Evolutionary conservation across 2,888 invertebrate species (phyloP), one percentile per base, ranked within the genome.

Genomic region (Melanophora roralis): DNA sequence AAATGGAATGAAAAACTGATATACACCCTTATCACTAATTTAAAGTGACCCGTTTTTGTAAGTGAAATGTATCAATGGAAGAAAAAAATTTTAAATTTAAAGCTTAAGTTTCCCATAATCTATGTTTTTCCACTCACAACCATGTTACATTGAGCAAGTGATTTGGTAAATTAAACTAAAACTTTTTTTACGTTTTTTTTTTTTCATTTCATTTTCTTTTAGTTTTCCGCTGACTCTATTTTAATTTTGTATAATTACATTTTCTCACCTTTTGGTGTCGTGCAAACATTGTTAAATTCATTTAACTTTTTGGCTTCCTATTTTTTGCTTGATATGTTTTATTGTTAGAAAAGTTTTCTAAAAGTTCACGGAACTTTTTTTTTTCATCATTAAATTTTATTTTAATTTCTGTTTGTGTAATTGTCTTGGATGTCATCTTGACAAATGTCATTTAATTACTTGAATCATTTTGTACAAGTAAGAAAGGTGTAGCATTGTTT

Each of bases 361-460:
- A 59, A 2, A 51, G 12, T 53, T 64, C 11, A 49, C 49, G 34
- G 12, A 43, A 57, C 23, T 27, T 47, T 64, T 65, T 51, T 6
- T 3, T 38, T 34, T 32, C 38, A 12, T 7, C 4, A 4, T 7
- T 6, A 7, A 21, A 11, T 59, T 23, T 23, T n/a, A 49, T 6
- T 49, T 16, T 21, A 21, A 12, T 53, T 53, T 60, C 43, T 51
- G 21, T 72, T 53, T 53, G 53, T 53, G 53, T 62, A 38, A 45
- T 55, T 45, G 47, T 27, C 55, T 57, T 71, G 40, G 36, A 59
- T 65, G 62, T n/a, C 67, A 68, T 32, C 55, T 62, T 73, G 78
- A 78, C 55, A 68, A 68, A 68, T 78, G 49, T 55, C 49, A 68
- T 40, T 78, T 55, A 78, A 72, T 77, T 77, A 47, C 57, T 49